phyloP scores from a whole-genome alignment of 2,888 invertebrate species.

The Lasioglossum figueresi region DNA sequence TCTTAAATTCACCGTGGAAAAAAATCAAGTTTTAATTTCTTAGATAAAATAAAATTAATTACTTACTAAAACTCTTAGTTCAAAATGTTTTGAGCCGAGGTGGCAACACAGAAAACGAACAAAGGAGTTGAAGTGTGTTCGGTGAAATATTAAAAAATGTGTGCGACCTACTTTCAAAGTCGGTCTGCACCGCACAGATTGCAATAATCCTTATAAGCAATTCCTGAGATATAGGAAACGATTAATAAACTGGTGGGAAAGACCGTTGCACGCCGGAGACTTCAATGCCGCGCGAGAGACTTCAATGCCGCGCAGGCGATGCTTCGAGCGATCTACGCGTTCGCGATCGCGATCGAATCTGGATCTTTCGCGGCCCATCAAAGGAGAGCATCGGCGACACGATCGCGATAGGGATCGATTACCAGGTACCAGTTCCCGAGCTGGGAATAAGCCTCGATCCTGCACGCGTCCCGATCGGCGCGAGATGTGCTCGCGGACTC shows the following conservation, averaged over 20 bases:
- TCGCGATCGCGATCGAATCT: conserved; percentile 39
- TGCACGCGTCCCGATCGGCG: conserved; percentile 38
- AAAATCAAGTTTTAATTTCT: not conserved
- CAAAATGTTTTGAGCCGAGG: not conserved
- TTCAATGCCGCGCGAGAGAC: not conserved
- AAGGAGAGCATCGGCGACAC: conserved; percentile 63
- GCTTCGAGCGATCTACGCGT: not conserved
- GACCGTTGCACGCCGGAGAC: conserved; percentile 9
- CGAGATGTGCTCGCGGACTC: conserved; percentile 35
- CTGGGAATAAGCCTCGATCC: conserved; percentile 43
- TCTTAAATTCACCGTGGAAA: not conserved
- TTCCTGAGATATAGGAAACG: not conserved
- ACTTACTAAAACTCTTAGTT: not conserved
- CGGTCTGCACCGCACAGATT: not conserved
- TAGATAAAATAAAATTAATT: not conserved
- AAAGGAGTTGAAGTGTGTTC: not conserved
- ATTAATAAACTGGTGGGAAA: not conserved
- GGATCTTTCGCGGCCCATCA: conserved; percentile 58
- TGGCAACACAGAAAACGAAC: not conserved
- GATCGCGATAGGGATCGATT: conserved; percentile 65
- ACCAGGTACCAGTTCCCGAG: conserved; percentile 59
- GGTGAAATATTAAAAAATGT: not conserved
- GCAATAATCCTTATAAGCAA: not conserved
- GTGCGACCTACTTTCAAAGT: not conserved
- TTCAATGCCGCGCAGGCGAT: conserved; percentile 6